Evolutionary conservation across 2,888 invertebrate genomes (phyloP), one percentile per base, ranked within the genome.

Genomic region (Drosophila picticornis): DNA sequence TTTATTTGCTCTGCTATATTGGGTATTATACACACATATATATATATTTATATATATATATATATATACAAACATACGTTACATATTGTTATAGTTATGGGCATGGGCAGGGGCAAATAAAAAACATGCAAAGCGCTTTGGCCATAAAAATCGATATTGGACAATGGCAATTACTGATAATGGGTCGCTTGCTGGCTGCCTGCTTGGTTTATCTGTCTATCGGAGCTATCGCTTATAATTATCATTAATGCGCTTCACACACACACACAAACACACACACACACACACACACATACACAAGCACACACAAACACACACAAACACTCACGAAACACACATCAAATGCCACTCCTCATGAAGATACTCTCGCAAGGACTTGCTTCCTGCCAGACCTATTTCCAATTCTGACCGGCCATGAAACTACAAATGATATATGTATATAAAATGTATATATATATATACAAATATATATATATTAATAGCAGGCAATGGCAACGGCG

Each of bases 121-220:
- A 19, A 50, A 81, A 88, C 88, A 84, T 75, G 88, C 83, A 80
- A 84, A 85, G 72, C 75, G 55, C 70, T 88, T 82, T 73, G 70
- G 73, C 73, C 72, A 62, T 75, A 46, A 76, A 87, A 89, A 85
- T 89, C 90, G 88, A 85, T 85, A 90, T 87, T 72, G 70, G 84
- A 79, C 75, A 87, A 87, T 66, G 82, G 69, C 85, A 88, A 88
- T 85, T 85, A 85, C 71, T 80, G 85, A 88, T 85, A 85, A 82
- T 89, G 72, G 77, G 19, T 73, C 60, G 40, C 48, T 59, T n/a
- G 29, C 31, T 52, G 25, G 10, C 50, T 50, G 9, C 6, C 3
- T 40, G 40, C 16, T 46, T 46, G 29, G 22, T 16, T 32, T 27
- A 56, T 56, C 27, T 38, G 46, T 46, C n/a, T 38, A 38, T 56